phyloP scores from a whole-genome alignment of 2,888 invertebrate species.

The Deilephila elpenor region DNA sequence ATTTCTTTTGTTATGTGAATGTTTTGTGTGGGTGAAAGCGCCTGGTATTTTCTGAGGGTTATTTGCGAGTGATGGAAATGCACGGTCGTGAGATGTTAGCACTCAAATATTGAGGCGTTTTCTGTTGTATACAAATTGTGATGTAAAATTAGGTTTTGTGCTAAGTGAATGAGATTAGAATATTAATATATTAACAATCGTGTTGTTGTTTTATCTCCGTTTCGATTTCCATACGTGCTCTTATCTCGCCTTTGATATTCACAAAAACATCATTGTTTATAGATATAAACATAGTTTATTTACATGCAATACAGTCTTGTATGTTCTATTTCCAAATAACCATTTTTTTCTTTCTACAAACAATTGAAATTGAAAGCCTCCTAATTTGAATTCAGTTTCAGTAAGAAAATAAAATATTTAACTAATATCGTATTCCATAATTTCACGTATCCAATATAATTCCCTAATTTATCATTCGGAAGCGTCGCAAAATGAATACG shows the following conservation, averaged over 20 bases:
- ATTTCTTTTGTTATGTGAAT: conserved; percentile 32
- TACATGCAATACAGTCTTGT: too few species aligned
- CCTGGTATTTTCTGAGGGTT: neutral
- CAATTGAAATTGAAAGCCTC: too few species aligned
- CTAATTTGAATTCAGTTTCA: too few species aligned
- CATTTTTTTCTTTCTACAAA: too few species aligned
- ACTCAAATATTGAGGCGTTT: neutral
- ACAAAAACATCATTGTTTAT: too few species aligned
- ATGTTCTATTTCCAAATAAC: too few species aligned
- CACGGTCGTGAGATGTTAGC: neutral
- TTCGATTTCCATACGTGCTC: too few species aligned
- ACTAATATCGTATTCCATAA: neutral
- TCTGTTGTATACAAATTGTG: neutral
- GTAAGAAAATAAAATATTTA: neutral
- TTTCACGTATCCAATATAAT: conserved; percentile 12
- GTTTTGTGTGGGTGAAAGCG: conserved; percentile 2
- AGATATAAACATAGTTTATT: too few species aligned
- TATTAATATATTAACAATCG: too few species aligned
- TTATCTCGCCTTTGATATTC: too few species aligned
- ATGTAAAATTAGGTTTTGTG: neutral
- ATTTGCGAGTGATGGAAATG: neutral
- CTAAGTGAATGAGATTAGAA: too few species aligned
- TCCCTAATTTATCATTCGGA: conserved; percentile 12
- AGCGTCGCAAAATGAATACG: conserved; percentile 1
- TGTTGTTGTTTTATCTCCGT: too few species aligned